Percentiles rank a stretch among this genome's conserved stretches.
phyloP scores from a whole-genome alignment of 2,113 vertebrate species.

The Pomatorhinus ruficollis region DNA sequence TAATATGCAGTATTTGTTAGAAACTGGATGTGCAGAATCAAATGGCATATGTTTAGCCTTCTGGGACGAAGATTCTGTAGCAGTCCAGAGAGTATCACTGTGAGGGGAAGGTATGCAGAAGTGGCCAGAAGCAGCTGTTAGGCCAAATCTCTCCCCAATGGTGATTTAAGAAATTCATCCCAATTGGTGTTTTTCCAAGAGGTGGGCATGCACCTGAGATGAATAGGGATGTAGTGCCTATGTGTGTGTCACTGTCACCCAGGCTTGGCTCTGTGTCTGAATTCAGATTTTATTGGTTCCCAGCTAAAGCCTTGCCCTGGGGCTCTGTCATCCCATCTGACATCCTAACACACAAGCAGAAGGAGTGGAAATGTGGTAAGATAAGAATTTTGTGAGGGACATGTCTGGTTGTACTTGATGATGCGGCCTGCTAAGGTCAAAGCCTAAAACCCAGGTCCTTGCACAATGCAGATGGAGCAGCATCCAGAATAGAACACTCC shows the following conservation, averaged over 20 bases:
- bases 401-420: fast-evolving
- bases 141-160: background rate
- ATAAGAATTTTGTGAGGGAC: background rate
- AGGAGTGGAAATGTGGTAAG: background rate
- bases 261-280: background rate
- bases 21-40: background rate
- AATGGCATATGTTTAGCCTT: background rate
- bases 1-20: background rate
- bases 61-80: background rate
- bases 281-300: background rate
- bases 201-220: fast-evolving
- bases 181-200: background rate
- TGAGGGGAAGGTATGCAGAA: background rate
- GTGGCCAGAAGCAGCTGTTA: background rate
- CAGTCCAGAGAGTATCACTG: background rate
- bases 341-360: background rate
- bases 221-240: background rate
- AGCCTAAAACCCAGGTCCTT: background rate
- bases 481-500: background rate
- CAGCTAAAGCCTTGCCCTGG: background rate
- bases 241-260: background rate
- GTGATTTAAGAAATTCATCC: background rate
- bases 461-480: background rate
- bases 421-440: background rate
- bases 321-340: background rate